Base-by-base conservation (phyloP, 2,888 invertebrate genomes). In the Erpobdella octoculata region DNA sequence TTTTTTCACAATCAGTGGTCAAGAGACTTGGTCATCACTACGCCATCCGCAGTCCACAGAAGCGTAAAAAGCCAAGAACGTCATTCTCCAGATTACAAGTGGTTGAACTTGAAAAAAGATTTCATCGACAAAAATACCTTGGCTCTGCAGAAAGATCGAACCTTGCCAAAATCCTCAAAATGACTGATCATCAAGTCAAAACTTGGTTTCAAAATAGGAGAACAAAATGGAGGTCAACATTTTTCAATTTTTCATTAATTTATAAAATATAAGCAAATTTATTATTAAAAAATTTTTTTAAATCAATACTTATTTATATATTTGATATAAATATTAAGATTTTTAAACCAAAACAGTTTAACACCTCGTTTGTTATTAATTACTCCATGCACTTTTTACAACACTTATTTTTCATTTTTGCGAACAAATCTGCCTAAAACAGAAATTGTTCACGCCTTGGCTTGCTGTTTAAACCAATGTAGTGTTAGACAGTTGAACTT, bases 191-290 rank as follows among this genome's bases (percentile, higher is more conserved):
- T 0, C 97, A 97, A 84, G 83, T 83, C 31, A 84, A 84, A 75
- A 97, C 97, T 75, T 97, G 97, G 97, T 94, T 94, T 83, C 97
- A 97, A 85, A 97, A 97, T 83, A 86, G 97, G 79, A 85, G 97
- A 80, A 97, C 97, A 76, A 97, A 97, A 85, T 97, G 97, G 97
- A 91, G 96, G 96, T 96, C 83, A 87, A 88, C 12, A 41, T 9
- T 33, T 28, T 62, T 41, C n/a, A 15, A 15, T 41, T 15, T 41
- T 41, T 15, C n/a, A 15, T 41, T 41, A 15, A 41, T 41, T 41
- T 41, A 15, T 41, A n/a, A n/a, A n/a, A n/a, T n/a, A n/a, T n/a
- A n/a, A n/a, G n/a, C n/a, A n/a, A 28, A 53, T 53, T 53, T 8
- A n/a, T 1, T 53, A 2, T 53, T 15, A 53, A 53, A 41, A 41